Evolutionary conservation across 2,113 vertebrate genomes (phyloP).

Genomic region (Mystacornis crossleyi): DNA sequence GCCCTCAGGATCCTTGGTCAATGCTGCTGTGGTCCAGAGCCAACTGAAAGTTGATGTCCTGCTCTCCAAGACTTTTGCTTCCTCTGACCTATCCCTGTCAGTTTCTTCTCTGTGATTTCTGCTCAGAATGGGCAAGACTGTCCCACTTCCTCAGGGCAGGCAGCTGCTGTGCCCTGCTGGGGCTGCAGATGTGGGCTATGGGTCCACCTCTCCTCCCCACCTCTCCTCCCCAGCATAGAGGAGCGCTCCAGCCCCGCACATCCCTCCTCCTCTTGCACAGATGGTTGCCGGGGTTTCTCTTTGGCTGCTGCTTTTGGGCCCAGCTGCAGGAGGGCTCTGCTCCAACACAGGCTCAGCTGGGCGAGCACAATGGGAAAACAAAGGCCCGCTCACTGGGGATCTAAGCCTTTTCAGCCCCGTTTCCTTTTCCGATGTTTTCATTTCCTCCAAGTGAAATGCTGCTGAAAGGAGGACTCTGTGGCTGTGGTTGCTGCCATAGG

Average conservation of each 20-base stretch:
- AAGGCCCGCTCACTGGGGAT: not conserved
- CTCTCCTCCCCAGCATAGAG: not conserved
- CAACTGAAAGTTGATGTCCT: not conserved
- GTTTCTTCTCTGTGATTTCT: not conserved
- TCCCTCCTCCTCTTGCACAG: not conserved
- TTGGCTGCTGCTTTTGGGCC: constrained; percentile 50
- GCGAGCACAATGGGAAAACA: constrained; percentile 49
- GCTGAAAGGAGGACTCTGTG: constrained; percentile 28
- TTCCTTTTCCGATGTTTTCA: constrained; percentile 59
- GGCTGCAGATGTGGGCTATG: not conserved
- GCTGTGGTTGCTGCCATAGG: not conserved
- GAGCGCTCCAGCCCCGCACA: not conserved
- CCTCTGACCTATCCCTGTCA: not conserved
- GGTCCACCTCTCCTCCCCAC: not conserved
- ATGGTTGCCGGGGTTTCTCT: constrained; percentile 24
- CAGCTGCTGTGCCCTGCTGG: not conserved
- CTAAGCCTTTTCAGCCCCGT: constrained; percentile 43
- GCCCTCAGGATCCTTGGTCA: not conserved
- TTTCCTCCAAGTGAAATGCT: not conserved
- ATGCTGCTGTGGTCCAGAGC: not conserved
- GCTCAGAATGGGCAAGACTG: not conserved
- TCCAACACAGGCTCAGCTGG: constrained; percentile 66
- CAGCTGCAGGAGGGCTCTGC: constrained; percentile 69
- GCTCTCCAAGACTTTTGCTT: not conserved
- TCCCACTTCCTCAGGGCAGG: not conserved